Evolutionary conservation across 2,113 vertebrate species (phyloP).

Genomic region (Eupsittula cactorum): DNA sequence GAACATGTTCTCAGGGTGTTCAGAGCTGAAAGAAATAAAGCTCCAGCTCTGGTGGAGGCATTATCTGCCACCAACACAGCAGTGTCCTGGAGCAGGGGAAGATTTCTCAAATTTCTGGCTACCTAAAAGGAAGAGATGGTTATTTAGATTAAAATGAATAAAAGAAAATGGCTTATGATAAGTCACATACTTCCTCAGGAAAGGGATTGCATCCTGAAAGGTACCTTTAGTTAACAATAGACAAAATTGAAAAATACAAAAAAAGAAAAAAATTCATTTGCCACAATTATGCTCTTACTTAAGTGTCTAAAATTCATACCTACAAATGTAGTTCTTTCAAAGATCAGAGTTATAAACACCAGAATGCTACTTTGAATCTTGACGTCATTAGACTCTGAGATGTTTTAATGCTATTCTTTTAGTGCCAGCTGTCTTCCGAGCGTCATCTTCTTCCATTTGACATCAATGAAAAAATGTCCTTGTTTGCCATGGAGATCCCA

Average conservation of each 20-base stretch:
- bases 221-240: neutral
- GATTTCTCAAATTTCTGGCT: neutral
- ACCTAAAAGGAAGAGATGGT: neutral
- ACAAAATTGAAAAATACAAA: neutral
- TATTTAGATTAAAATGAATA: neutral
- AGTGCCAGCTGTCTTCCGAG: neutral
- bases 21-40: neutral
- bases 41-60: neutral
- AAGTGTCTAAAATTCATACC: neutral
- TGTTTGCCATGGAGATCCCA: neutral
- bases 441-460: neutral
- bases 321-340: neutral
- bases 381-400: neutral
- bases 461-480: neutral
- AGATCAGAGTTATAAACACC: neutral
- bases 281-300: neutral
- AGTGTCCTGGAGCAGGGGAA: neutral
- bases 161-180: neutral
- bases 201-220: neutral
- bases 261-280: accelerated
- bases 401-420: neutral
- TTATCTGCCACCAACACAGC: neutral
- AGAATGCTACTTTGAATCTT: neutral
- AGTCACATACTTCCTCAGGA: neutral
- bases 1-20: neutral